Base-by-base conservation (phyloP, 1,140 invertebrate species). In the Polypedilum vanderplanki region DNA sequence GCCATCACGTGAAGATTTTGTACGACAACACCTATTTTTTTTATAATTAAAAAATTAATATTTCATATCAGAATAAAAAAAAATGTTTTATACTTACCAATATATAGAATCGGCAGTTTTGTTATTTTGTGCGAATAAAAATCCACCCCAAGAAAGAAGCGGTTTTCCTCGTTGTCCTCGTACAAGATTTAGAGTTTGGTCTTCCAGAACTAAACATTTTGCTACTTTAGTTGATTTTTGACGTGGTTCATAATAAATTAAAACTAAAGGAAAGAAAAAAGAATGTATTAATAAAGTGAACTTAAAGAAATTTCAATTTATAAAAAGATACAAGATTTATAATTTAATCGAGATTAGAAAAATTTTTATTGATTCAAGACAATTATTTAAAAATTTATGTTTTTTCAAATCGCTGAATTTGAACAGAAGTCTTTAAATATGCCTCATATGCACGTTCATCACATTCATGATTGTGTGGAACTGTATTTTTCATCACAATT, bases 111-210 rank as follows among this genome's bases (percentile, higher is more conserved):
- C 7, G 8, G 79, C 79, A 33, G 77, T 75, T 1, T 70, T 73
- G 73, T 79, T 80, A 20, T 80, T 82, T 74, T 78, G 80, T 0
- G 80, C 78, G 73, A 78, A 82, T 0, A 79, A 77, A 74, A 76
- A 82, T 15, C 76, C 76, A 7, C 76, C 75, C 22, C 77, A 78
- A n/a, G 79, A 41, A 20, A 83, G 40, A 18, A 82, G 76, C 7
- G 75, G 9, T 12, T 79, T 79, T 22, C 81, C 81, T 0, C 80
- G 77, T 74, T 81, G 81, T 0, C 80, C 81, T 0, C 67, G 73
- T 3, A 82, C 78, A 73, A 81, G 79, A 75, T 76, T 77, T 74
- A 78, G n/a, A 74, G n/a, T 12, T 74, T 75, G 57, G 46, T 76
- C 12, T n/a, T 74, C 73, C 7, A 74, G 8, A 41, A 76, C 18